Evolutionary conservation across 2,113 vertebrate genomes (phyloP), one percentile per base, ranked within the genome.

Genomic region (Struthio camelus): DNA sequence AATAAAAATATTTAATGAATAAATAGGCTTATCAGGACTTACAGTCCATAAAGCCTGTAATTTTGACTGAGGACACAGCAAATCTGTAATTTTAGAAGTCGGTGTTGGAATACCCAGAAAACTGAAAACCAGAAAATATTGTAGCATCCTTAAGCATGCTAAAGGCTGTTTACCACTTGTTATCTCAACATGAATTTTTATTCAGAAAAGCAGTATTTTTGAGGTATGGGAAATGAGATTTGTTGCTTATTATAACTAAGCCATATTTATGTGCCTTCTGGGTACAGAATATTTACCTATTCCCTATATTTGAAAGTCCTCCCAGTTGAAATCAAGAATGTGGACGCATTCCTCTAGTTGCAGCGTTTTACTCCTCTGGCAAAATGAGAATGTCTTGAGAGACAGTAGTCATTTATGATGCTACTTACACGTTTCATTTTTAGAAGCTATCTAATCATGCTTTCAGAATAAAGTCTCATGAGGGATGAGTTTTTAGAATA

Each of bases 381-480:
- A 95, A 96, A 91, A 96, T 73, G 17, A 93, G 66, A 44, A 71
- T 70, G 40, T 44, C 94, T 79, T 73, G 65, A 44, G 85, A 91
- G 34, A 89, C 36, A 72, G 58, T 11, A 87, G 89, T 82, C 23
- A 75, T 50, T 89, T 77, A 61, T 70, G 81, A 82, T 62, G 82
- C 58, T 82, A 16, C 54, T 94, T 89, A 44, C 44, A 73, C 48
- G 38, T 94, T 76, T 91, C 53, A 77, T 85, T 89, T 91, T 58
- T 56, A 58, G 48, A 34, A 90, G 56, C 70, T 96, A 65, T 44
- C 87, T 91, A 65, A 93, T 82, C 48, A 64, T 22, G 23, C 58
- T 66, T 93, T 87, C 75, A 65, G 73, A 96, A 78, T 14, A 79
- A 30, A 70, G 19, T 53, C 28, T 94, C 54, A 27, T 32, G 58